These are phyloP conservation scores for Pteromalus puparum DNA, from an alignment of 1,140 invertebrate genomes.

Conservation along the genomic window DNA sequence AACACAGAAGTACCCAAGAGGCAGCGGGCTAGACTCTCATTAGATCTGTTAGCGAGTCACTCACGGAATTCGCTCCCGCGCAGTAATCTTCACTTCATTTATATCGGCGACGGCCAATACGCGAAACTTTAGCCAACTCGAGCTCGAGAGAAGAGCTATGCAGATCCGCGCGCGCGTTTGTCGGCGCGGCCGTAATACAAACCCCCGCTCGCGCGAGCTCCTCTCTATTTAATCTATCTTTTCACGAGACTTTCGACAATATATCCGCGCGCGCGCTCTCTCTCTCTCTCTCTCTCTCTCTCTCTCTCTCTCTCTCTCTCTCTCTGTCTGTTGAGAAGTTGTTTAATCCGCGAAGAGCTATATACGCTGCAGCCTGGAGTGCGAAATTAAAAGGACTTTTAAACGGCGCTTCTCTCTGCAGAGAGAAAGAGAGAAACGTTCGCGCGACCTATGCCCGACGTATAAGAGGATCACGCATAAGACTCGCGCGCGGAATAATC, in stretches of 20 bases:
- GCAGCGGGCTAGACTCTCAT: background rate
- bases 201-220: background rate
- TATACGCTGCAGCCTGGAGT: background rate
- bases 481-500: background rate
- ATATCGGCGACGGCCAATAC: background rate
- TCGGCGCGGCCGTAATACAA: background rate
- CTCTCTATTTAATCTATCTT: slow-evolving; percentile 4
- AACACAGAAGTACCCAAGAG: background rate
- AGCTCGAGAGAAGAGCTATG: too few relatives aligned
- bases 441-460: slow-evolving; percentile 10
- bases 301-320: too few relatives aligned
- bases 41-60: background rate
- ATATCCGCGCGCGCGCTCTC: background rate
- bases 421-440: slow-evolving; percentile 50
- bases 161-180: background rate
- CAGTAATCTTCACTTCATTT: background rate
- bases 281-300: too few relatives aligned
- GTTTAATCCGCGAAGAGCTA: background rate
- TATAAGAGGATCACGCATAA: slow-evolving; percentile 2
- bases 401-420: background rate
- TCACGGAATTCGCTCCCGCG: background rate
- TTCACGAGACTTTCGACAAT: background rate
- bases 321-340: too few relatives aligned
- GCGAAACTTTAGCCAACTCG: background rate
- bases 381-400: background rate